phyloP scores from a whole-genome alignment of 2,888 invertebrate species.

The Ganaspis brasiliensis region DNA sequence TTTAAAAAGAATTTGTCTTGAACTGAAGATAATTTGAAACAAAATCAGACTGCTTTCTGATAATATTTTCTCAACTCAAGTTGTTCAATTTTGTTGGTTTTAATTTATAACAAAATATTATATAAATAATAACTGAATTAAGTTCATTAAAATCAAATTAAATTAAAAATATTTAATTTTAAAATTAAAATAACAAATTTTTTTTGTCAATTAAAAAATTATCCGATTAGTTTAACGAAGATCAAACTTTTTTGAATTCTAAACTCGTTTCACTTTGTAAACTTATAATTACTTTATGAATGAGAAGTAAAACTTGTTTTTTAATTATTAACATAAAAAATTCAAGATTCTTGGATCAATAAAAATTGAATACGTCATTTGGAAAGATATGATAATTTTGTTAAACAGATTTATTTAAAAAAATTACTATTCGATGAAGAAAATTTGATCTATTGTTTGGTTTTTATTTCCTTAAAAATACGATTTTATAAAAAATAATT shows the following conservation, averaged over 20 bases:
- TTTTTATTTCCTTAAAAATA: no score
- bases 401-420: background rate
- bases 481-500: no score
- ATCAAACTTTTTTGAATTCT: background rate
- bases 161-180: no score
- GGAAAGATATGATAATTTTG: background rate
- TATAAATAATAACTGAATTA: no score
- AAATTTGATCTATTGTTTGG: no score
- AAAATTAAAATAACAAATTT: no score
- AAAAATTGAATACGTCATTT: background rate
- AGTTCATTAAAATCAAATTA: no score
- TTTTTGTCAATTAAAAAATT: no score
- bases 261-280: background rate
- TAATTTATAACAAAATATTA: no score
- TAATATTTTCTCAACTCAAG: background rate
- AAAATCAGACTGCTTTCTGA: no score
- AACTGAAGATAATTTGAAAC: background rate
- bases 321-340: slow-evolving; percentile 1
- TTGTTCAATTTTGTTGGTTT: background rate
- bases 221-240: no score
- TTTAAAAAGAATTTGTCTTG: background rate
- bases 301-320: slow-evolving; percentile 5
- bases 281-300: background rate
- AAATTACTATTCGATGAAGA: background rate
- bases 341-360: background rate